Conservation (phyloP, 2,113 vertebrate species). For the Laticauda colubrina region DNA sequence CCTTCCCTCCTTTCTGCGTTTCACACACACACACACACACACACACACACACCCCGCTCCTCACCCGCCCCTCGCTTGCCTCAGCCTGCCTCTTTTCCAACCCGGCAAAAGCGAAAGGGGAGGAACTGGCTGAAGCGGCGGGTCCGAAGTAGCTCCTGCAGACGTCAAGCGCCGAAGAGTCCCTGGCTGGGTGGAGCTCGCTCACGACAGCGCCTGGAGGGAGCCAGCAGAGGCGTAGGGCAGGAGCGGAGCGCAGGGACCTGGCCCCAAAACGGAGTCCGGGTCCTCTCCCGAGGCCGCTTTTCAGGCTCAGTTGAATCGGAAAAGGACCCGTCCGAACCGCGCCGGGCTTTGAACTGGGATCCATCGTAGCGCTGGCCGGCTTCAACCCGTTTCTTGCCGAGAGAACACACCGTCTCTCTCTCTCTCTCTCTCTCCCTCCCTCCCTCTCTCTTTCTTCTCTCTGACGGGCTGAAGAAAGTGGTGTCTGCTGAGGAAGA, state of each 20-base stretch:
- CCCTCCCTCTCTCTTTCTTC: no score
- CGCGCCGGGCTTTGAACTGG: no score
- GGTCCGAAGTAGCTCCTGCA: neutral
- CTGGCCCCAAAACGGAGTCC: neutral
- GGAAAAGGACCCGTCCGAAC: neutral
- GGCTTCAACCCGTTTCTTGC: no score
- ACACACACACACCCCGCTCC: no score
- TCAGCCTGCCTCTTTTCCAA: neutral
- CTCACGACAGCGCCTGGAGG: neutral
- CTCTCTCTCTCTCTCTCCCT: neutral
- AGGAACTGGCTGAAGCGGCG: neutral
- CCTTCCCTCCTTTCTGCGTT: neutral
- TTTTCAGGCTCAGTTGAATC: neutral
- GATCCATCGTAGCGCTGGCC: no score
- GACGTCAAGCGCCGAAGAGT: neutral
- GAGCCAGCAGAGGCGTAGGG: slow-evolving; percentile 20
- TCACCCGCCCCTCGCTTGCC: no score
- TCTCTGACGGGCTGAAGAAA: neutral
- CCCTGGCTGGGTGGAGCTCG: slow-evolving; percentile 15
- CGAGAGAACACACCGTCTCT: no score
- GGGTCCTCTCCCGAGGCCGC: no score
- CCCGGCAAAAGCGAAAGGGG: neutral
- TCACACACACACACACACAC: no score
- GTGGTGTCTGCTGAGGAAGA: neutral
- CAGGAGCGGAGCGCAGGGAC: slow-evolving; percentile 14